Base-by-base conservation (phyloP, 2,888 invertebrate species). In the Scaptomyza polygonia region DNA sequence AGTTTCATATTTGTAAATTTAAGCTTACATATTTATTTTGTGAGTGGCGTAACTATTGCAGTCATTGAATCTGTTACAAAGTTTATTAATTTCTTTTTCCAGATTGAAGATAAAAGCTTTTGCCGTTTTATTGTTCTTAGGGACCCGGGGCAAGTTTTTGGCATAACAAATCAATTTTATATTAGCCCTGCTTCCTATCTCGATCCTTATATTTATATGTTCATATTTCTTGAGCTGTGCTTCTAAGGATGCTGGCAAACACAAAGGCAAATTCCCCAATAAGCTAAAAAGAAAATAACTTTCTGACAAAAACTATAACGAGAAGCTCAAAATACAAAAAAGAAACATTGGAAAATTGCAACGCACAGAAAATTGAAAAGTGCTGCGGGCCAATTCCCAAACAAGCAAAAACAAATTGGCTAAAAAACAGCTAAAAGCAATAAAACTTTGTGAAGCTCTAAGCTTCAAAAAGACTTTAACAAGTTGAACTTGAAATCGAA, bases 401-500 rank as follows among this genome's bases (percentile, higher is more conserved):
- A 63, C 71, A 61, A 76, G 48, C 49, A 32, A 61, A 43, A 51
- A 54, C 44, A 43, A 39, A 64, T 48, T 48, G 40, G 32, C n/a
- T 39, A 45, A 27, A 45, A 62, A 54, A 42, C 44, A 39, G 8
- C 39, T 16, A 16, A 66, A 80, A 59, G 64, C 53, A 77, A 79
- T 79, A 77, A 66, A 79, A 79, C 70, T 74, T 80, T 77, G 42
- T 43, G 16, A 64, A 40, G 21, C 59, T 77, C n/a, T 40, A 43
- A 63, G 69, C 69, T 67, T 66, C 45, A 70, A 53, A 68, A 53
- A 67, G 61, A 61, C 68, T 61, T 73, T 69, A 64, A 70, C 61
- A 78, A 75, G 56, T 64, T 86, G 81, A 82, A 80, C 86, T 83
- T 82, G 81, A 86, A 80, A 83, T 80, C 61, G 63, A 82, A 82